Conservation (phyloP, 2,113 vertebrate genomes). For the Burhinus oedicnemus region DNA sequence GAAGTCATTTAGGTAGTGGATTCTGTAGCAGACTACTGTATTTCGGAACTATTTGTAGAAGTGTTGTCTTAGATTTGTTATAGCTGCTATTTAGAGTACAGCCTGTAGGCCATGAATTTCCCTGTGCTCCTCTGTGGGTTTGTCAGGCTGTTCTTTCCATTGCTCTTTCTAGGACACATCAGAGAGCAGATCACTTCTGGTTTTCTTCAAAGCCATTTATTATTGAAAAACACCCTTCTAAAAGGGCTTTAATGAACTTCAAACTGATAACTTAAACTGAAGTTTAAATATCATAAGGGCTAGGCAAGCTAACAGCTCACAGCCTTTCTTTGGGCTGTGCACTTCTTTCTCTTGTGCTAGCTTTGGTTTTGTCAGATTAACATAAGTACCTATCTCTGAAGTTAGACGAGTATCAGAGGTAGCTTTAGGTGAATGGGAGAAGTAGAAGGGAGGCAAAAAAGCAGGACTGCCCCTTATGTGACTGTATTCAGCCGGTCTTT, state of each 20-base stretch:
- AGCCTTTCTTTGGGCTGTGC: too few relatives aligned
- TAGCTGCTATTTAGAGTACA: neutral
- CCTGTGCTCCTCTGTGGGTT: neutral
- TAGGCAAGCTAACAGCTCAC: too few relatives aligned
- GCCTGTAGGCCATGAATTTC: neutral
- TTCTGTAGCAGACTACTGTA: neutral
- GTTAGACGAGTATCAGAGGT: too few relatives aligned
- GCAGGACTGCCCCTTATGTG: too few relatives aligned
- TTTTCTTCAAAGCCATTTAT: neutral
- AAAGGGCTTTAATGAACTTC: neutral
- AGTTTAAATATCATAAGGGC: too few relatives aligned
- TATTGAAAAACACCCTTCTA: neutral
- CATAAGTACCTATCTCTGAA: too few relatives aligned
- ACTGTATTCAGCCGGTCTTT: too few relatives aligned
- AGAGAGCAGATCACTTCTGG: neutral
- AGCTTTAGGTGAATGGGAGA: too few relatives aligned
- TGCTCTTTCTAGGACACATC: neutral
- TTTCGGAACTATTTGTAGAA: neutral
- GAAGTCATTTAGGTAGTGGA: neutral
- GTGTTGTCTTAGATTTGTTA: neutral
- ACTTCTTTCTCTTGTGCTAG: too few relatives aligned
- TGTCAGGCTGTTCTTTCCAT: neutral
- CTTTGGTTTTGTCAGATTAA: too few relatives aligned
- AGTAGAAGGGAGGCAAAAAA: too few relatives aligned
- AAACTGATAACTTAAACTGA: too few relatives aligned